A percentile compares a stretch with the other conserved stretches of the same genome.
Evolutionary conservation across 2,113 vertebrate species (phyloP).

Genomic region (Ctenodactylus gundi): DNA sequence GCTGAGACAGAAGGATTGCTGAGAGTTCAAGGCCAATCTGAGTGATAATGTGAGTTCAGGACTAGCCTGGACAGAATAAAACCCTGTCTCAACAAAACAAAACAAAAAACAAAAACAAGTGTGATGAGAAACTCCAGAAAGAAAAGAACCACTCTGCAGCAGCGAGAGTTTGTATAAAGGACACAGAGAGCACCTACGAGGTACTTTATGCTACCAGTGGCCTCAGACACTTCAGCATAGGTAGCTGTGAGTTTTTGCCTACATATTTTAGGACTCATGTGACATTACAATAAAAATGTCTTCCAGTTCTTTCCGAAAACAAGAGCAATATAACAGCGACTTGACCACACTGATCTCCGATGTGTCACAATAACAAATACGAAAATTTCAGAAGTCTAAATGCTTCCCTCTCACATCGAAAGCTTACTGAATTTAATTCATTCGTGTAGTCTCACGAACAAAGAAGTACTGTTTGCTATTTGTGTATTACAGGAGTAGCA

Average conservation of each 20-base stretch:
- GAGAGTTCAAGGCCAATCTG: too few species aligned
- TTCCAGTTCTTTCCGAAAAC: background rate
- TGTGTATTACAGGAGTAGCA: background rate
- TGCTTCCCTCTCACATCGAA: background rate
- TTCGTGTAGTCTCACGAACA: background rate
- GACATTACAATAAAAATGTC: background rate
- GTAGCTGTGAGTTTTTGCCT: background rate
- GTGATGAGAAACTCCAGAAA: background rate
- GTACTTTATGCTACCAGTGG: background rate
- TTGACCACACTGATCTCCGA: background rate
- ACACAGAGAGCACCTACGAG: background rate
- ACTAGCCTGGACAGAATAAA: too few species aligned
- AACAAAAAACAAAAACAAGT: too few species aligned
- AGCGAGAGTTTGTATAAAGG: background rate
- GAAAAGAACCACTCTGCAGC: background rate
- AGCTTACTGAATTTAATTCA: too few species aligned
- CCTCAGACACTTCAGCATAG: background rate
- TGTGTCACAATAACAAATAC: background rate
- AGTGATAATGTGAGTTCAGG: too few species aligned
- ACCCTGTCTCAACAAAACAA: too few species aligned
- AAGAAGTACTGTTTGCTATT: background rate
- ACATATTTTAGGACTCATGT: background rate
- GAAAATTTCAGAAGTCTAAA: background rate
- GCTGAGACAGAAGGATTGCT: too few species aligned
- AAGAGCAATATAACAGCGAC: background rate